Conservation (phyloP, 2,113 vertebrate species). For the Nanorana parkeri region DNA sequence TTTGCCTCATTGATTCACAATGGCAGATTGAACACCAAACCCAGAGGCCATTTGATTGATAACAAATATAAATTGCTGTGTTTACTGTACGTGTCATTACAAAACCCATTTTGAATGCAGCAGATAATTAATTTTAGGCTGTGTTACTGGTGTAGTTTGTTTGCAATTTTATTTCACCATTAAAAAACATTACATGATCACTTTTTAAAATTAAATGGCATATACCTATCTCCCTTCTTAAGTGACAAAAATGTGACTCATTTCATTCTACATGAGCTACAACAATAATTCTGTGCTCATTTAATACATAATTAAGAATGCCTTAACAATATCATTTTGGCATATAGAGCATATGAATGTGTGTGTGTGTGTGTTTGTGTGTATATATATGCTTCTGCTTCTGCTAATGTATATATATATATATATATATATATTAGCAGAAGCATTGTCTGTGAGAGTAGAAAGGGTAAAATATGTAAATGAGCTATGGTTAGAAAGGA, state of each 20-base stretch:
- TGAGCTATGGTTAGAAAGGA: no score
- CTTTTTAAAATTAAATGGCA: slow-evolving; percentile 31
- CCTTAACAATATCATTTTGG: not conserved
- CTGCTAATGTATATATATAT: no score
- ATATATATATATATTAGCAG: no score
- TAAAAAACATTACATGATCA: slow-evolving; percentile 30
- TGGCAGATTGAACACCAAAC: slow-evolving; percentile 51
- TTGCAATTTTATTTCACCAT: slow-evolving; percentile 34
- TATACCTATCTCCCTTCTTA: not conserved
- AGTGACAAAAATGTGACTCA: slow-evolving; percentile 6
- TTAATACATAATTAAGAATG: not conserved
- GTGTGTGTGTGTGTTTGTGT: no score
- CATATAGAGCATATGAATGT: no score
- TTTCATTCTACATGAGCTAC: not conserved
- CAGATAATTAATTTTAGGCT: slow-evolving; percentile 32
- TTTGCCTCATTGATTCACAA: slow-evolving; percentile 51
- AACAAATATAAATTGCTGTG: slow-evolving; percentile 51
- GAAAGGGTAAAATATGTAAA: no score
- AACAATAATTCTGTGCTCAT: not conserved
- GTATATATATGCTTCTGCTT: no score
- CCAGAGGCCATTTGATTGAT: slow-evolving; percentile 50
- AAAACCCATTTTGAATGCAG: slow-evolving; percentile 45
- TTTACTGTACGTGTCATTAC: slow-evolving; percentile 53
- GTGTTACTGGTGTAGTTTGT: slow-evolving; percentile 6
- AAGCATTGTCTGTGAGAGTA: no score